Conservation (phyloP, 2,888 invertebrate species). For the Idaea dimidiata region DNA sequence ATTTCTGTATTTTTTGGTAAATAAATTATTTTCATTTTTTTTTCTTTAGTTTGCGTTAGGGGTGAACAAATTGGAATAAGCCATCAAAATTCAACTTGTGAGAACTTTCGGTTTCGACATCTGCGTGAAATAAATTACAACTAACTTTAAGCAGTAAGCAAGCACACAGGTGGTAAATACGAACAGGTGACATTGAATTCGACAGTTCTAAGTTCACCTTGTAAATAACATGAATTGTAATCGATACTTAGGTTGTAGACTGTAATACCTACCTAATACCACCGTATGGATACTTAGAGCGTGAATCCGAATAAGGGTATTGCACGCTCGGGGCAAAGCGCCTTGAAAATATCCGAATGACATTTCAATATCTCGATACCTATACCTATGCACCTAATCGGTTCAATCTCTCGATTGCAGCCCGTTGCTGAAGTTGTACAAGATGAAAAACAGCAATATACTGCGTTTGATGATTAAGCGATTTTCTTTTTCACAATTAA, state of each 20-base stretch:
- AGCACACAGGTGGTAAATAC: not conserved
- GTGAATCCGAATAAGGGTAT: constrained; percentile 56
- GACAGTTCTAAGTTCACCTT: not conserved
- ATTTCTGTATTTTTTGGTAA: too few species aligned
- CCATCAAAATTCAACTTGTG: not conserved
- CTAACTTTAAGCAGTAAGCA: too few species aligned
- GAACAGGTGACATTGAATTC: not conserved
- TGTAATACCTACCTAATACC: constrained; percentile 36
- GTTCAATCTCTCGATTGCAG: not conserved
- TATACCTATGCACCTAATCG: not conserved
- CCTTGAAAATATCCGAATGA: constrained; percentile 7
- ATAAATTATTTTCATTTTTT: too few species aligned
- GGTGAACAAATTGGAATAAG: too few species aligned
- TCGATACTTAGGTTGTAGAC: not conserved
- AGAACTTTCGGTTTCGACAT: not conserved
- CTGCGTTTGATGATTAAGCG: too few species aligned
- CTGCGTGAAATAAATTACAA: not conserved
- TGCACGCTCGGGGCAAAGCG: constrained; percentile 16
- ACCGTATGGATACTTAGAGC: constrained; percentile 37
- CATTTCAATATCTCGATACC: constrained; percentile 1
- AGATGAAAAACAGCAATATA: too few species aligned
- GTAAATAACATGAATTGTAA: not conserved
- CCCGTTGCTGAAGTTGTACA: too few species aligned
- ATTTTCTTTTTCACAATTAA: too few species aligned
- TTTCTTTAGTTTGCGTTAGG: too few species aligned